Evolutionary conservation across 2,888 invertebrate species (phyloP), one percentile per base, ranked within the genome.

Genomic region (Mesorhabditis sp.): DNA sequence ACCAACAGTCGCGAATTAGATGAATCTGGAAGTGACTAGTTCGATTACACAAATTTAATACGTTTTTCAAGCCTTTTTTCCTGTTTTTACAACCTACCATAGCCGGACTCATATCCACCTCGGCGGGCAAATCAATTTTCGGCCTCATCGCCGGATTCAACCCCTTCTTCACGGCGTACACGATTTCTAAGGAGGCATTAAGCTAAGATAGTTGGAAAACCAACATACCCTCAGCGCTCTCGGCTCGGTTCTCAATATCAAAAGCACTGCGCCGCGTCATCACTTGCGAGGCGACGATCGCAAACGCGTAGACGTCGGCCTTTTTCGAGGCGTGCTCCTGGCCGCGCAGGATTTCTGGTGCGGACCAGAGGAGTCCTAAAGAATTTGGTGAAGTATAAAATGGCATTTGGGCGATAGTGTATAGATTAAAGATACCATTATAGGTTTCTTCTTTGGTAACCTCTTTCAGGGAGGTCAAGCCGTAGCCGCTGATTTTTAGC

Each of bases 1-100:
- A 67, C 83, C 83, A 83, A 65, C 83, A 83, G 66, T 83, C 83
- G 41, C 75, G 69, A 42, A 83, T 70, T 10, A 83, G 72, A 43
- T 79, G 72, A 42, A 80, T 62, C 78, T 79, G 71, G 64, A 73
- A 69, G n/a, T 28, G 1, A 45, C n/a, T 41, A 45, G 13, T 15
- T 67, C 43, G 65, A 28, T 28, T 28, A 28, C 28, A 28, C 28
- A 28, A 28, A 28, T 28, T 28, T 28, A 28, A 28, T 28, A 28
- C 28, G 28, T 28, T 43, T 43, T 7, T 15, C n/a, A 65, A 41
- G n/a, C 5, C 65, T 43, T 15, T 65, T 15, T 15, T 41, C 43
- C 62, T 6, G n/a, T 6, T 28, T 13, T 41, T 42, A 44, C 7
- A 28, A 41, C 71, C 50, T 65, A 79, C 75, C 67, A 80, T 50